Evolutionary conservation across 2,797 vertebrate species (phyloP).

Genomic region (Natrix natrix): DNA sequence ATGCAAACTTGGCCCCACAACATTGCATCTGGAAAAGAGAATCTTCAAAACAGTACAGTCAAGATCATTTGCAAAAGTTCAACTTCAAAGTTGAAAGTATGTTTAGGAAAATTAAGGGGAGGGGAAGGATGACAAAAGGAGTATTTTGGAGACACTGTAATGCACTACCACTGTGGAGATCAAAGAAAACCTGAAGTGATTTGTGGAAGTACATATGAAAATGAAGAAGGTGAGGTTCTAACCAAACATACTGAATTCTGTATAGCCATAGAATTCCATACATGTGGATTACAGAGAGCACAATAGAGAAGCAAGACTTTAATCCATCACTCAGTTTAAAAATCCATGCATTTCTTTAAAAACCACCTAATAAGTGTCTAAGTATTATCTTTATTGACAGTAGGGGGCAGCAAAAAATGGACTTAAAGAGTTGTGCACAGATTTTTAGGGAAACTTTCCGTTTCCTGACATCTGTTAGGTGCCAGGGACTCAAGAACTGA

Average conservation of each 20-base stretch:
- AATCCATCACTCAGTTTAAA: neutral
- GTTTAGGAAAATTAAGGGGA: neutral
- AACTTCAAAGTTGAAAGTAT: neutral
- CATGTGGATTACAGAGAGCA: neutral
- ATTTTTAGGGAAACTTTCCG: conserved; percentile 15
- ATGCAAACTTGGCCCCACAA: neutral
- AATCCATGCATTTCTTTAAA: neutral
- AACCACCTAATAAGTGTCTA: neutral
- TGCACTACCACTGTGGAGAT: neutral
- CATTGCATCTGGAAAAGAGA: neutral
- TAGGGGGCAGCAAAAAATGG: neutral
- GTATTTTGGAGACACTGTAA: neutral
- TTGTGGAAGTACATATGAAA: neutral
- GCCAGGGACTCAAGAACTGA: neutral
- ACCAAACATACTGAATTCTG: neutral
- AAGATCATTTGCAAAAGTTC: neutral
- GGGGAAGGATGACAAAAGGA: neutral
- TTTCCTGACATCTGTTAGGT: conserved; percentile 8
- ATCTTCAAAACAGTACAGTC: neutral
- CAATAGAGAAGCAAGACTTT: neutral
- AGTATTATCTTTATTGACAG: neutral
- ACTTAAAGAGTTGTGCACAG: neutral
- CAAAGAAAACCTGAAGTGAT: neutral
- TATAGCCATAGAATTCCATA: neutral
- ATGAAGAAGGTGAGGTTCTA: neutral